These are phyloP conservation scores for Sebastes nivosus DNA, from an alignment of 2,797 vertebrate species.

Conservation along the genomic window DNA sequence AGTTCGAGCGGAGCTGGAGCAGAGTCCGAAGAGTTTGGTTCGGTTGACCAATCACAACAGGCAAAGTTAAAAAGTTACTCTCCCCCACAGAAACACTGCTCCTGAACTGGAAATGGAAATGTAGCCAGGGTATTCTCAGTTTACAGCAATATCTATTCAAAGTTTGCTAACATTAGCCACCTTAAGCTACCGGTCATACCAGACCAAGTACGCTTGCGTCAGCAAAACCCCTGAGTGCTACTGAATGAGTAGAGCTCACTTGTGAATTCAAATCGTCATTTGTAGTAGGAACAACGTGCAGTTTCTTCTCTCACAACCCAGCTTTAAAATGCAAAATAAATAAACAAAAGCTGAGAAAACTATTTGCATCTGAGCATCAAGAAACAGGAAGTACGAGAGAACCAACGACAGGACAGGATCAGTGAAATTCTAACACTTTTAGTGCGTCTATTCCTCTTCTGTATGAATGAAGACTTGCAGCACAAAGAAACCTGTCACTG, in stretches of 20 bases:
- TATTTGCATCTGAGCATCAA: background rate
- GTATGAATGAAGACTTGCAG: background rate
- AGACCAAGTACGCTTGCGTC: background rate
- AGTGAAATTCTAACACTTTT: background rate
- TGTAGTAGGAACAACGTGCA: background rate
- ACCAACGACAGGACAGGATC: background rate
- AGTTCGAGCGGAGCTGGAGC: no score
- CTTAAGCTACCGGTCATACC: no score
- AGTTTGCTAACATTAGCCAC: background rate
- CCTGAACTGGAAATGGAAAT: background rate
- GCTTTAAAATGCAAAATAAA: conserved; percentile 1
- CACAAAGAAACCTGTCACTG: background rate
- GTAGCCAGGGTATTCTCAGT: no score
- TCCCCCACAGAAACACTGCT: no score
- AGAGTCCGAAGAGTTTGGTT: no score
- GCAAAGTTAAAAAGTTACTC: no score
- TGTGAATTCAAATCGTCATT: background rate
- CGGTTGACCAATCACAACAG: no score
- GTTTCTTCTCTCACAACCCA: background rate
- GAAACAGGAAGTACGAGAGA: background rate
- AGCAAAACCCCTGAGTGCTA: background rate
- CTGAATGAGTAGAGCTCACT: background rate
- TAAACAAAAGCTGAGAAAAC: background rate
- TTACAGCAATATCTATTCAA: background rate
- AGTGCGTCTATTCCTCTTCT: background rate